Conservation (phyloP, 2,888 invertebrate genomes). For the Serripes groenlandicus region DNA sequence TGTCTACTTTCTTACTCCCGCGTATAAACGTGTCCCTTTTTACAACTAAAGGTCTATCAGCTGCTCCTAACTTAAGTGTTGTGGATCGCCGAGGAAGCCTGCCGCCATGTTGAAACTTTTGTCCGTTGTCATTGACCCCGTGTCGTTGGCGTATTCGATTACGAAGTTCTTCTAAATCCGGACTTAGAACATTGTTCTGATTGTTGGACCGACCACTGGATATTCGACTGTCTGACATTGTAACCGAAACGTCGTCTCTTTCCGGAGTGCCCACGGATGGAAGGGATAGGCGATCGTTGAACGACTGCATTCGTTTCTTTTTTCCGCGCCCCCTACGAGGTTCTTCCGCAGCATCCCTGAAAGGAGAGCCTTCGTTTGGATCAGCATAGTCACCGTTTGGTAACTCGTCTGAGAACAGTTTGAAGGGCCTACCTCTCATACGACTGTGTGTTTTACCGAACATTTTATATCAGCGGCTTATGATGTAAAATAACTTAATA, state of each 20-base stretch:
- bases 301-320: slow-evolving; percentile 4
- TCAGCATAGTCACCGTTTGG: slow-evolving; percentile 41
- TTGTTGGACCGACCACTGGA: slow-evolving; percentile 7
- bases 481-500: too few species aligned
- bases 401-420: slow-evolving; percentile 56
- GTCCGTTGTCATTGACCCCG: not conserved
- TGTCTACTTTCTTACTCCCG: not conserved
- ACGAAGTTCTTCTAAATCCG: slow-evolving; percentile 42
- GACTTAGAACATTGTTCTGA: slow-evolving; percentile 25
- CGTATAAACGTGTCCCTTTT: not conserved
- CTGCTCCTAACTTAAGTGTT: not conserved
- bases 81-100: slow-evolving; percentile 7
- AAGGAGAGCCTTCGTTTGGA: slow-evolving; percentile 1
- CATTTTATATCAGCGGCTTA: not conserved
- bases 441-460: not conserved
- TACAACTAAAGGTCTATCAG: not conserved
- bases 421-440: slow-evolving; percentile 45
- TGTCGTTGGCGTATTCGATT: slow-evolving; percentile 15
- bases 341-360: not conserved
- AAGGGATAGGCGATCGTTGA: slow-evolving; percentile 44
- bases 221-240: slow-evolving; percentile 3
- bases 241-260: slow-evolving; percentile 28
- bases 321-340: not conserved
- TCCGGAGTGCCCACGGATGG: slow-evolving; percentile 56
- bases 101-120: not conserved